phyloP scores from a whole-genome alignment of 2,113 vertebrate species.

The Vulpes vulpes region DNA sequence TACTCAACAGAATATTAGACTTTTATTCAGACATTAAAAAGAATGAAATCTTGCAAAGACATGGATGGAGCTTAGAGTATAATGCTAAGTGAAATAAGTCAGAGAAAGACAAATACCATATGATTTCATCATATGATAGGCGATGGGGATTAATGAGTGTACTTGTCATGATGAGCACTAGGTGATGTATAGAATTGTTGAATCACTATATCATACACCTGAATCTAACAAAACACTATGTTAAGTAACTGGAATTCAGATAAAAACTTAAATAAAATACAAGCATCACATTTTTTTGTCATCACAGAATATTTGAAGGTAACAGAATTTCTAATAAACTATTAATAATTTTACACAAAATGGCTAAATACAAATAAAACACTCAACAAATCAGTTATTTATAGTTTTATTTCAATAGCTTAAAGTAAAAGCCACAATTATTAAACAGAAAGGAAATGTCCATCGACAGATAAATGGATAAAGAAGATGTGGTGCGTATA shows the following conservation, averaged over 20 bases:
- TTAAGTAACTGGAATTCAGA: too few relatives aligned
- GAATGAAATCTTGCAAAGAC: too few relatives aligned
- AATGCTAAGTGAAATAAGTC: background rate
- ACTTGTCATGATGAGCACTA: too few relatives aligned
- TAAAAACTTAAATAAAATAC: background rate
- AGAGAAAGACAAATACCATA: background rate
- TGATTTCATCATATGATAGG: background rate
- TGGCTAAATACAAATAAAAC: background rate
- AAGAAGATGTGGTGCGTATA: background rate
- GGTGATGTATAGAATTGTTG: too few relatives aligned
- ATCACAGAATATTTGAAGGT: background rate
- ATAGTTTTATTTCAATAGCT: background rate
- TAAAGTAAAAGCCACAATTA: background rate
- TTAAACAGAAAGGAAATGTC: background rate
- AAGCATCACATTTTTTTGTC: background rate
- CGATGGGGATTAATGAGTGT: too few relatives aligned
- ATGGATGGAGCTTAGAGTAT: too few relatives aligned
- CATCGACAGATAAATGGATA: background rate
- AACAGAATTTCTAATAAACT: background rate
- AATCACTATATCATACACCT: background rate
- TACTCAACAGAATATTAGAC: too few relatives aligned
- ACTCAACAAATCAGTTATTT: background rate
- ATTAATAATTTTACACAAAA: slow-evolving; percentile 26
- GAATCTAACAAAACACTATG: background rate
- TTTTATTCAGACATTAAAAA: too few relatives aligned